phyloP scores from a whole-genome alignment of 2,797 vertebrate genomes.

The Danio albolineatus region DNA sequence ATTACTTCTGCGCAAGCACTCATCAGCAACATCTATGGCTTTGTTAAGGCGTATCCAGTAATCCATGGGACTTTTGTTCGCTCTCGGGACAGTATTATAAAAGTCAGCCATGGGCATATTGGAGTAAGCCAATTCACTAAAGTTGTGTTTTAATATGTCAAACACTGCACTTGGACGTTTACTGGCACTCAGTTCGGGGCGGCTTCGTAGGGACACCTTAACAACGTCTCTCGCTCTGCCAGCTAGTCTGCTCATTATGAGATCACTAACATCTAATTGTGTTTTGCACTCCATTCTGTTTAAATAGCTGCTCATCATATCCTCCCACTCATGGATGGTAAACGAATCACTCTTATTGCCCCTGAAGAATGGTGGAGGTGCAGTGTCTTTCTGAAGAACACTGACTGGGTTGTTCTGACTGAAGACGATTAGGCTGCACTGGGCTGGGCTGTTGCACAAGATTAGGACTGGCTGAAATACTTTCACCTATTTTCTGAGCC shows the following conservation, averaged over 20 bases:
- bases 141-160: slow-evolving; percentile 3
- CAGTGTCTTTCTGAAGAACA: slow-evolving; percentile 7
- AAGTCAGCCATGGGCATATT: slow-evolving; percentile 55
- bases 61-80: slow-evolving; percentile 36
- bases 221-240: slow-evolving; percentile 36
- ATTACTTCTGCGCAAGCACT: slow-evolving; percentile 23
- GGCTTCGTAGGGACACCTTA: slow-evolving; percentile 35
- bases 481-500: slow-evolving; percentile 28
- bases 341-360: slow-evolving; percentile 5
- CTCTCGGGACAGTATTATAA: slow-evolving; percentile 29
- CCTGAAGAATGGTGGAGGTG: slow-evolving; percentile 32
- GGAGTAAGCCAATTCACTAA: slow-evolving; percentile 38
- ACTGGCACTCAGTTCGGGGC: not conserved
- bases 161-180: not conserved
- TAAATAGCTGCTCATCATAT: slow-evolving; percentile 25
- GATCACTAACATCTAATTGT: slow-evolving; percentile 4
- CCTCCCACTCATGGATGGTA: slow-evolving; percentile 45
- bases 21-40: slow-evolving; percentile 40
- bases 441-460: slow-evolving; percentile 21
- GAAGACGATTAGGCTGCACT: not conserved
- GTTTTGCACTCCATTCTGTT: not conserved
- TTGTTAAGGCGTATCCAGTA: slow-evolving; percentile 51
- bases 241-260: slow-evolving; percentile 22
- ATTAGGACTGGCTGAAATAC: slow-evolving; percentile 3
- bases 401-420: not conserved